Percentiles rank a stretch among this genome's conserved stretches.
These are phyloP conservation scores for Orchesella flavescens DNA, from an alignment of 2,888 invertebrate genomes.

Conservation along the genomic window DNA sequence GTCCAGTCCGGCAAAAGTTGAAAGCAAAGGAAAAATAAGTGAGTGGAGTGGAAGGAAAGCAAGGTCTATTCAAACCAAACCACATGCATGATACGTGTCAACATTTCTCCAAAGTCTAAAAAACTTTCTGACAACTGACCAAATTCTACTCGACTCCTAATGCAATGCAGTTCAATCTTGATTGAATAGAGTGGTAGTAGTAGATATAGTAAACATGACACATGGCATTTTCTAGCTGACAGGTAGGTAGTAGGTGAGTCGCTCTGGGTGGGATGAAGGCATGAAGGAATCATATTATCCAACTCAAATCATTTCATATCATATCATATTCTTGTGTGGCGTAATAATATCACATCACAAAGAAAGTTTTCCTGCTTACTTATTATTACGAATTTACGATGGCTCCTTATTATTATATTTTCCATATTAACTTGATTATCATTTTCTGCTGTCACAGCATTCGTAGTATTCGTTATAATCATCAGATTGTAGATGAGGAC, in stretches of 20 bases:
- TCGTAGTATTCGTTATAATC: too few species aligned
- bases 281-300: slow-evolving; percentile 31
- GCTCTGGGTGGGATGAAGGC: slow-evolving; percentile 50
- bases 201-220: slow-evolving; percentile 6
- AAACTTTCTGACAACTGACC: slow-evolving; percentile 9
- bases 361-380: too few species aligned
- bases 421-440: too few species aligned
- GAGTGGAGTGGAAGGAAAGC: not conserved
- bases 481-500: too few species aligned
- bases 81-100: slow-evolving; percentile 8
- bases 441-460: too few species aligned
- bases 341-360: too few species aligned
- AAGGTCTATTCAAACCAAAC: too few species aligned
- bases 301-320: too few species aligned
- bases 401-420: too few species aligned
- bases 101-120: not conserved
- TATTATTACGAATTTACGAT: too few species aligned
- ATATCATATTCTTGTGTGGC: too few species aligned
- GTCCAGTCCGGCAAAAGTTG: not conserved
- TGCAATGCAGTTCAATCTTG: not conserved
- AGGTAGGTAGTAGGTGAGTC: slow-evolving; percentile 6
- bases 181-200: not conserved
- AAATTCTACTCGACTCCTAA: not conserved
- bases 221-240: slow-evolving; percentile 20
- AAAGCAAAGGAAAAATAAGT: slow-evolving; percentile 4